Evolutionary conservation across 2,113 vertebrate species (phyloP).

Genomic region (Siniperca chuatsi): DNA sequence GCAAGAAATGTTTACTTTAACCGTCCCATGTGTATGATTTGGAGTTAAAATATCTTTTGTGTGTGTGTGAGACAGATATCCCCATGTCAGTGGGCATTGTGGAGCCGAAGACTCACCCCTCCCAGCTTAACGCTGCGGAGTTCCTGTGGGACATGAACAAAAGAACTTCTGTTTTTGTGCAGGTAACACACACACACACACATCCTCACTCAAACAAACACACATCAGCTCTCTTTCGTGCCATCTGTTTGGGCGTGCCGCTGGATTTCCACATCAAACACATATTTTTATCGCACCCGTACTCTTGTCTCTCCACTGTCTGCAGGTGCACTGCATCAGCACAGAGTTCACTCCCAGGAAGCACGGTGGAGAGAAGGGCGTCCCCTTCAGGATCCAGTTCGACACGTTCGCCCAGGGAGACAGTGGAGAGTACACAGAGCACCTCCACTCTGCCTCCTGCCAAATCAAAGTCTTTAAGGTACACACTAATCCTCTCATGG

Average conservation of each 20-base stretch:
- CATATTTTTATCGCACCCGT: slow-evolving; percentile 19
- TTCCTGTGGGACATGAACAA: slow-evolving; percentile 98
- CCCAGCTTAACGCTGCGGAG: slow-evolving; percentile 97
- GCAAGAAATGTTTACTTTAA: slow-evolving; percentile 25
- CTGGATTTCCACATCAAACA: slow-evolving; percentile 48
- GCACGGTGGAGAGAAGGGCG: slow-evolving; percentile 97
- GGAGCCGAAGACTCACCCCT: slow-evolving; percentile 94
- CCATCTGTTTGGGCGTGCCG: neutral
- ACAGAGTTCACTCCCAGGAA: slow-evolving; percentile 99
- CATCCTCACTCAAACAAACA: neutral
- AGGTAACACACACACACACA: slow-evolving; percentile 83
- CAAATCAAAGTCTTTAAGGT: slow-evolving; percentile 99
- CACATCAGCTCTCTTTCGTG: neutral
- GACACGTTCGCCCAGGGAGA: slow-evolving; percentile 95
- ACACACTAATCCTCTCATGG: slow-evolving; percentile 2
- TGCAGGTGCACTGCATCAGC: slow-evolving; percentile 97
- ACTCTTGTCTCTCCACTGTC: neutral
- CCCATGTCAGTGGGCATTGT: slow-evolving; percentile 98
- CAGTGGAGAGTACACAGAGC: slow-evolving; percentile 92
- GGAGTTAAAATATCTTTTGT: slow-evolving; percentile 37
- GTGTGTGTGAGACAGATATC: slow-evolving; percentile 87
- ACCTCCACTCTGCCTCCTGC: slow-evolving; percentile 98
- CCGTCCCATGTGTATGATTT: slow-evolving; percentile 9
- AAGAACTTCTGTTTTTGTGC: slow-evolving; percentile 96
- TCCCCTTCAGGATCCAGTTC: slow-evolving; percentile 96